Evolutionary conservation across 2,797 vertebrate species (phyloP), one percentile per base, ranked within the genome.

Genomic region (Enteromius trimaculatus): DNA sequence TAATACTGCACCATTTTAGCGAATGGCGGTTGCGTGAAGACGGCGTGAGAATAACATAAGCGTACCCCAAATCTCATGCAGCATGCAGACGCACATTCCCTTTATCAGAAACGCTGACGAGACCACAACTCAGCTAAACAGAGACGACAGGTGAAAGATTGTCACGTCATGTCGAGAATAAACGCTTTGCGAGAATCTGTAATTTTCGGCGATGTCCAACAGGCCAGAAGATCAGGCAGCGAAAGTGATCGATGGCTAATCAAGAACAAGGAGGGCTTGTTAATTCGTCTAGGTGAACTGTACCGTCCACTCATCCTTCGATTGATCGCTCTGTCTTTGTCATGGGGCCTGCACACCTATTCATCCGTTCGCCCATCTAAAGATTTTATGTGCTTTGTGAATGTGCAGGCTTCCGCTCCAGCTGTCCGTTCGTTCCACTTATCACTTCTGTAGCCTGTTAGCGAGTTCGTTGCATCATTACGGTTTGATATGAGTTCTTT

Each of bases 51-150:
- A 44, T 23, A 77, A 51, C 82, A 64, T 66, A 71, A 83, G 11
- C 21, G 31, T 83, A 69, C 68, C 75, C 72, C 60, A 26, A 83
- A 82, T 77, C 84, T 83, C 88, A 87, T 91, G 89, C 90, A 92
- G 88, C 91, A 90, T 90, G 90, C 90, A 91, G 81, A 90, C 79
- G n/a, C 84, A 87, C 85, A 60, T 87, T 89, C 86, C 84, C 88
- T 88, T 77, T 66, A 80, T 74, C 53, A 66, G 53, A 72, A 77
- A 76, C 77, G 69, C 16, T 74, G 77, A 79, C 37, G 23, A 85
- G 29, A 85, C 49, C 51, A 86, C 70, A 60, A 34, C 37, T 17
- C 77, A 64, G 77, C 42, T 26, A 21, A 75, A 34, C 37, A 19
- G 23, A 65, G 75, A 76, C 26, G 55, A 65, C 44, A 19, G 47